Evolutionary conservation across 2,113 vertebrate genomes (phyloP).

Genomic region (Pteruthius melanotis): DNA sequence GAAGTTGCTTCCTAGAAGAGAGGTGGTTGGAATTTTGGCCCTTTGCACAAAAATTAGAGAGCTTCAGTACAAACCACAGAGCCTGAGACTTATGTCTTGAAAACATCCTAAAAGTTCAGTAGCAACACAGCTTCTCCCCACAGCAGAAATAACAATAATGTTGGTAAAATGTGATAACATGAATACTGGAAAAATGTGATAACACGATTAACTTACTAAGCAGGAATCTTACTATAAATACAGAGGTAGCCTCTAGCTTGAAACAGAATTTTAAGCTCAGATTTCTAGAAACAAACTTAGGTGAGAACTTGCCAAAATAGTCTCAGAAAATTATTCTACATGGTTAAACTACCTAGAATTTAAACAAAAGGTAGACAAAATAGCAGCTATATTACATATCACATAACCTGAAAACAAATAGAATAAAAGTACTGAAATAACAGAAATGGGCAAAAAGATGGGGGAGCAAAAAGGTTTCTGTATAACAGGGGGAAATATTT

Average conservation of each 20-base stretch:
- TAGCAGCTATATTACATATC: not conserved
- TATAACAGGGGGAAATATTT: rapidly evolving
- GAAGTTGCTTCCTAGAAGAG: not conserved
- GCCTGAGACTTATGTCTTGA: not conserved
- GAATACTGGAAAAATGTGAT: not conserved
- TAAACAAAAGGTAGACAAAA: not conserved
- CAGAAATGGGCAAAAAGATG: not conserved
- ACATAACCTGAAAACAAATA: not conserved
- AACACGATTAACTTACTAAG: not conserved
- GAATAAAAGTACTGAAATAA: not conserved
- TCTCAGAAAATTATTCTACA: not conserved
- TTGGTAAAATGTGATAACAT: not conserved
- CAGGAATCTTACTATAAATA: not conserved
- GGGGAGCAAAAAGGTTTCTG: not conserved
- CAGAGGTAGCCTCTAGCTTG: not conserved
- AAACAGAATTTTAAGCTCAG: not conserved
- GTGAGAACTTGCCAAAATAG: not conserved
- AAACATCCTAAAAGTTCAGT: not conserved
- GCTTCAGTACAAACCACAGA: not conserved
- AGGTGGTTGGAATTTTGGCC: not conserved
- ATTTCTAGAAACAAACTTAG: not conserved
- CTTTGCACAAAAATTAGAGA: not conserved
- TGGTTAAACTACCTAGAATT: not conserved
- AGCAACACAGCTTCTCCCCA: not conserved
- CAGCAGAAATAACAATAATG: not conserved